phyloP scores from a whole-genome alignment of 2,888 invertebrate genomes.

The Phaonia tiefii region DNA sequence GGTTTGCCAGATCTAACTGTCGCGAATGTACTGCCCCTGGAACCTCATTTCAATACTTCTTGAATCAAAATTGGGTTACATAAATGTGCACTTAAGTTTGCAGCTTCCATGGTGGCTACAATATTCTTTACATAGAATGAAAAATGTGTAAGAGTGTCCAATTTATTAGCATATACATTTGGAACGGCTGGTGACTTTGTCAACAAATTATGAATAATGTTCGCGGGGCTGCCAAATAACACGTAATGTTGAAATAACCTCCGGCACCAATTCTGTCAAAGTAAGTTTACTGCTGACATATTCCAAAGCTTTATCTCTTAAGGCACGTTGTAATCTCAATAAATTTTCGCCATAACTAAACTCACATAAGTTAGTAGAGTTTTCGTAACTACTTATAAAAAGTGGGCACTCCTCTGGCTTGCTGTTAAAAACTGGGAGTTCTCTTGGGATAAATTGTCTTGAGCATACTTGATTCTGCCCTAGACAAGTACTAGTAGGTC shows the following conservation, averaged over 20 bases:
- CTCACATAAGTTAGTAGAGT: too few species aligned
- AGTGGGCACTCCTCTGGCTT: constrained; percentile 58
- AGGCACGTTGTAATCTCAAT: constrained; percentile 51
- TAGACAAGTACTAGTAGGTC: too few species aligned
- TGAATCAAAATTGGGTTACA: constrained; percentile 55
- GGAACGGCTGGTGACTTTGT: constrained; percentile 43
- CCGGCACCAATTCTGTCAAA: constrained; percentile 54
- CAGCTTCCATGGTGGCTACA: constrained; percentile 56
- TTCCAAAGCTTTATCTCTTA: too few species aligned
- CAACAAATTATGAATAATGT: constrained; percentile 51
- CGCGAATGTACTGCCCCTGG: constrained; percentile 52
- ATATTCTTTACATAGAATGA: constrained; percentile 57
- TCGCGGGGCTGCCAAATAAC: constrained; percentile 56
- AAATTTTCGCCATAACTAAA: too few species aligned
- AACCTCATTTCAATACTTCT: constrained; percentile 55
- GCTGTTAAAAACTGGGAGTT: constrained; percentile 43
- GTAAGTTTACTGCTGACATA: too few species aligned
- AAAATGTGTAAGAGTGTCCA: constrained; percentile 51
- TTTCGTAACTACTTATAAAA: too few species aligned
- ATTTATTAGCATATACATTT: constrained; percentile 46
- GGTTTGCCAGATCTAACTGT: not conserved
- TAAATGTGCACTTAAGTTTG: constrained; percentile 52
- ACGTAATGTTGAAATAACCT: constrained; percentile 55
- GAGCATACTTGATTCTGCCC: too few species aligned
- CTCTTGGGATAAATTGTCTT: too few species aligned